These are phyloP conservation scores for Drosophila oshimai DNA, from an alignment of 1,140 invertebrate genomes.

Conservation along the genomic window DNA sequence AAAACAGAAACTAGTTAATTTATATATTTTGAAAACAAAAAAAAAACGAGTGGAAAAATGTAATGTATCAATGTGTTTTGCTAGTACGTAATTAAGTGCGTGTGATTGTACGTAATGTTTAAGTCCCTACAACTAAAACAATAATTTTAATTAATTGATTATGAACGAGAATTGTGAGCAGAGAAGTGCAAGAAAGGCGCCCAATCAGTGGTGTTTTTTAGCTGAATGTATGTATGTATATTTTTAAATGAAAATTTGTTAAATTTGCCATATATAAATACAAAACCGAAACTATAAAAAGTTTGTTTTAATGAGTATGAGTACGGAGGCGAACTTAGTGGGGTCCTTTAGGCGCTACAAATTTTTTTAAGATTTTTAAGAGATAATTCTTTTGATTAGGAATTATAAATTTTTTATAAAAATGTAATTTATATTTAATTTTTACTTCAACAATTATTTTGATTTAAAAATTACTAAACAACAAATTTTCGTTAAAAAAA, in stretches of 20 bases:
- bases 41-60: constrained; percentile 15
- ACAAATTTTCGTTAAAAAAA: too few relatives aligned
- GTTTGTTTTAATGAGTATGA: too few relatives aligned
- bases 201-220: constrained; percentile 53
- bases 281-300: constrained; percentile 36
- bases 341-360: too few relatives aligned
- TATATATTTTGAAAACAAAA: constrained; percentile 42
- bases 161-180: constrained; percentile 30
- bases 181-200: constrained; percentile 15
- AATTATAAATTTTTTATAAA: too few relatives aligned
- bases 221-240: constrained; percentile 70
- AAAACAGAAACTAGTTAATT: constrained; percentile 53
- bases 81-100: constrained; percentile 69
- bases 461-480: too few relatives aligned
- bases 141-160: constrained; percentile 59
- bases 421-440: too few relatives aligned
- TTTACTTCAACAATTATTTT: too few relatives aligned
- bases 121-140: constrained; percentile 43
- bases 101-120: constrained; percentile 72
- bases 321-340: too few relatives aligned
- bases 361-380: too few relatives aligned
- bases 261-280: constrained; percentile 78
- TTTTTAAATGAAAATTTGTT: constrained; percentile 73
- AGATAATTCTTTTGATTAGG: too few relatives aligned
- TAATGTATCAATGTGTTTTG: constrained; percentile 60